Evolutionary conservation across 2,113 vertebrate species (phyloP), one percentile per base, ranked within the genome.

Genomic region (Aix galericulata): DNA sequence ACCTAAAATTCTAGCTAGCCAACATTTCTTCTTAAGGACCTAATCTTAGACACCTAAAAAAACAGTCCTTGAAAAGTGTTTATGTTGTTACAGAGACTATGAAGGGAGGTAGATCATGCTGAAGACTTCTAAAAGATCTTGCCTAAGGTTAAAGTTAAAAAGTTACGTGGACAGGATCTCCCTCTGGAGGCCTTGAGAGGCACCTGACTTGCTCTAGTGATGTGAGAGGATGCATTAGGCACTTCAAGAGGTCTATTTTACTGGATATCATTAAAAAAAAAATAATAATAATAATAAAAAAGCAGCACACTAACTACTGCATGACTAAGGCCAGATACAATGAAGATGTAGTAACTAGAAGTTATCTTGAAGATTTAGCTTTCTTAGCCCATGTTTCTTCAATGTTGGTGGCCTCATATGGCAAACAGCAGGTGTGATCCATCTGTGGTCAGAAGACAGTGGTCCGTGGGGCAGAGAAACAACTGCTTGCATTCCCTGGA

Each of bases 151-250:
- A 75, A 63, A 80, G 23, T 55, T 80, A 1, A 40, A 64, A 64
- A 69, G 26, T 83, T 50, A 56, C 56, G 53, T 56, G 74, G 77
- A 50, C 58, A 91, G 86, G 81, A 71, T 93, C 93, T 94, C 95
- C 93, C 93, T 91, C 96, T 96, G 91, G 89, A 97, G 93, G 94
- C 71, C 52, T 76, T 15, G 5, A 82, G 81, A 75, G 0, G 22
- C 71, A 89, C 42, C 77, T 73, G 66, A 72, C 26, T 34, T 56
- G 34, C 8, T 5, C 8, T 1, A 8, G 6, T 34, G 38, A 86
- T 20, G 11, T 36, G 10, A 20, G 34, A 69, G 71, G 53, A 67
- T 11, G 3, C 7, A 40, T 42, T 16, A 40, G 46, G 48, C 78
- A 58, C 52, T 50, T 71, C 29, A 73, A 6, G 27, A 78, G 6